Evolutionary conservation across 2,888 invertebrate genomes (phyloP).

Genomic region (Agonopterix heracliana): DNA sequence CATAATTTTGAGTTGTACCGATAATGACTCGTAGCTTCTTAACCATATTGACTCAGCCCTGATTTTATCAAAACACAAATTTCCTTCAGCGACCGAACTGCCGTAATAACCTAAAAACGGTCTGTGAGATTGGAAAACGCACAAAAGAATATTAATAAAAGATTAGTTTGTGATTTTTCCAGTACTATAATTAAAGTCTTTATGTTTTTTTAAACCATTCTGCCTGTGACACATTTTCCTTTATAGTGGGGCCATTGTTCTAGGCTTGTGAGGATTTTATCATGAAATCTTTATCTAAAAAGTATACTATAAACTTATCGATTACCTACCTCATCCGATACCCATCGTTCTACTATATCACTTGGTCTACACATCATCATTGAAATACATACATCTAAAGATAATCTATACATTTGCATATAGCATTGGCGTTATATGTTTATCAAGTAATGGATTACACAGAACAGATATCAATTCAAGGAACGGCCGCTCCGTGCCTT

Average conservation of each 20-base stretch:
- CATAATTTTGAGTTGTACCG: too few species aligned
- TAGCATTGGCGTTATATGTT: slow-evolving; percentile 3
- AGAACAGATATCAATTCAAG: not conserved
- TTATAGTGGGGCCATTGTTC: not conserved
- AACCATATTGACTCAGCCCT: too few species aligned
- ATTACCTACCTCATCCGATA: not conserved
- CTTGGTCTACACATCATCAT: not conserved
- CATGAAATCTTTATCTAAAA: slow-evolving; percentile 1
- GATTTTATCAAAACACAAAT: too few species aligned
- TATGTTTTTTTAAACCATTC: too few species aligned
- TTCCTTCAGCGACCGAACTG: too few species aligned
- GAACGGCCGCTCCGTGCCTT: not conserved
- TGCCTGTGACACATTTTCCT: too few species aligned
- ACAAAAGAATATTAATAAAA: too few species aligned
- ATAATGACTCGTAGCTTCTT: too few species aligned
- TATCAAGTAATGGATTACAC: not conserved
- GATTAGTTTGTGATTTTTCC: too few species aligned
- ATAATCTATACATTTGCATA: slow-evolving; percentile 3
- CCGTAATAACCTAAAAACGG: too few species aligned
- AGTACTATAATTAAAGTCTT: too few species aligned
- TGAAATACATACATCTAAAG: not conserved
- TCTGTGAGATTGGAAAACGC: too few species aligned
- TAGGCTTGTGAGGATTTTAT: not conserved
- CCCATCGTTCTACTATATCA: slow-evolving; percentile 1
- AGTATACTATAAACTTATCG: not conserved